Base-by-base conservation (phyloP, 2,888 invertebrate species). In the Hypena proboscidalis region DNA sequence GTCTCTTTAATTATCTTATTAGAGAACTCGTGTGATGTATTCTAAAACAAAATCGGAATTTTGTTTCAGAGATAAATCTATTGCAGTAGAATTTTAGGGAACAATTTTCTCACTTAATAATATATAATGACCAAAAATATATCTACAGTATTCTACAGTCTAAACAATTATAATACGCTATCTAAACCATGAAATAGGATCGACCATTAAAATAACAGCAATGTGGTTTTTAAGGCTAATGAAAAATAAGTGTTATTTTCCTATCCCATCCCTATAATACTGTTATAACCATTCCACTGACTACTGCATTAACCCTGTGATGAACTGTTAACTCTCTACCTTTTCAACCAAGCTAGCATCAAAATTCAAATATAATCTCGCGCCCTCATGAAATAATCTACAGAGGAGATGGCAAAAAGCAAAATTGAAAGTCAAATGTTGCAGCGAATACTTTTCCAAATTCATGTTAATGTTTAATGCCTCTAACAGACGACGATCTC, bases 381-480 rank as follows among this genome's bases (percentile, higher is more conserved):
- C 13, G 14, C 41, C 27, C 13, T 39, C 11, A 22, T 44, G 22
- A 42, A 31, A 44, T 38, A 42, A 42, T 44, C 27, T 37, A 40
- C 31, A 36, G 32, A 13, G 34, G 29, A 20, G 7, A 36, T 11
- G 5, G 9, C 11, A 34, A 38, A 46, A 46, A 23, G 20, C 27
- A 34, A 52, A 43, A 39, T 35, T 38, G 9, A 37, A 49, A 44
- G 26, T 36, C 14, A 41, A 57, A 57, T 60, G 30, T 46, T 38
- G 19, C 31, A 44, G 27, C 39, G 8, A 38, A 54, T 40, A 40
- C 36, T 43, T 53, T n/a, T 53, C 27, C 55, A 37, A 46, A 63
- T 51, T 42, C 33, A 10, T 36, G 27, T 54, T 52, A 62, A 50
- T 44, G 38, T 52, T 53, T 50, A 47, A 58, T 42, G 32, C 29